These are phyloP conservation scores for Globodera rostochiensis DNA, from an alignment of 1,140 invertebrate genomes.

Conservation along the genomic window DNA sequence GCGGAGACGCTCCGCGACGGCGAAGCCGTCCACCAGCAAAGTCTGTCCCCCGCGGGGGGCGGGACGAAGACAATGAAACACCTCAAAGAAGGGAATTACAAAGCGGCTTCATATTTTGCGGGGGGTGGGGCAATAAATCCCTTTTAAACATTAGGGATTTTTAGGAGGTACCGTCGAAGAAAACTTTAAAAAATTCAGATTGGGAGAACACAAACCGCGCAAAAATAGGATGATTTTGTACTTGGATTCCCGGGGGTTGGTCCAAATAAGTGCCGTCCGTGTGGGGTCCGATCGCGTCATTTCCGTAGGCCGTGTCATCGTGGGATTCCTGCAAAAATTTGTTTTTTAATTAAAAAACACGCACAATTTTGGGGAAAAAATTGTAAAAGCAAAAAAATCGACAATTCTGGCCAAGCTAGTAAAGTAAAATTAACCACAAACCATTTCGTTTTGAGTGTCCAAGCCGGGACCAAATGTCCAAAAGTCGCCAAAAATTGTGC, in stretches of 20 bases:
- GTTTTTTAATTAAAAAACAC: not conserved
- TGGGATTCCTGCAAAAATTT: constrained; percentile 55
- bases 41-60: constrained; percentile 73
- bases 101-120: too few species aligned
- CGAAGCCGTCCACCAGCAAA: constrained; percentile 75
- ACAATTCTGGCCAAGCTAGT: too few species aligned
- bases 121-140: constrained; percentile 44
- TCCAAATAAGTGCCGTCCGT: constrained; percentile 77
- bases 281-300: constrained; percentile 67
- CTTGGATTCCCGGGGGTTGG: constrained; percentile 74
- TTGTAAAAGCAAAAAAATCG: too few species aligned
- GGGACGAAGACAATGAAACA: constrained; percentile 75
- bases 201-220: not conserved
- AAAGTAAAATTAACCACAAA: not conserved
- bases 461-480: constrained; percentile 53
- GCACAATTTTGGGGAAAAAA: too few species aligned
- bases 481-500: constrained; percentile 58
- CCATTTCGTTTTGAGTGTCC: constrained; percentile 31
- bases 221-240: constrained; percentile 1
- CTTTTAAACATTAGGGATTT: not conserved
- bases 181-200: not conserved
- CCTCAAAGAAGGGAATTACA: constrained; percentile 59
- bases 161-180: not conserved
- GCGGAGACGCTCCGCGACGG: constrained; percentile 71
- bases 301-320: constrained; percentile 75